These are phyloP conservation scores for Leptinotarsa tumamoca DNA, from an alignment of 2,888 invertebrate genomes.

Conservation along the genomic window DNA sequence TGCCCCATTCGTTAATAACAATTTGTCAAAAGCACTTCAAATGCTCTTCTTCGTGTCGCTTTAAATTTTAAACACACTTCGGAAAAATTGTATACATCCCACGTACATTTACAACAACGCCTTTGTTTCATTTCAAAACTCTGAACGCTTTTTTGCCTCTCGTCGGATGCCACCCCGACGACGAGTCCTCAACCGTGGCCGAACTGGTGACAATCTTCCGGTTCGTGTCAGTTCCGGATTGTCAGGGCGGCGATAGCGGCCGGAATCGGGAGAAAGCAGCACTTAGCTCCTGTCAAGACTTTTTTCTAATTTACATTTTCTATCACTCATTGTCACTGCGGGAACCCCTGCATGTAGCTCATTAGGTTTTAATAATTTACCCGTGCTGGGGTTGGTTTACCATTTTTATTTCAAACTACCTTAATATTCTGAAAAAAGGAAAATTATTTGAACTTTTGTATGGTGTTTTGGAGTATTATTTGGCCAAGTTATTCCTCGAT, in stretches of 20 bases:
- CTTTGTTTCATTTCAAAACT: neutral
- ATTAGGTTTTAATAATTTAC: neutral
- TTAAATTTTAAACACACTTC: neutral
- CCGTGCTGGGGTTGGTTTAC: too few species aligned
- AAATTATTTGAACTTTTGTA: too few species aligned
- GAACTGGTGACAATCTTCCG: constrained; percentile 52
- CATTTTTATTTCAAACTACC: too few species aligned
- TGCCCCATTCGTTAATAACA: too few species aligned
- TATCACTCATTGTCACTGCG: constrained; percentile 52
- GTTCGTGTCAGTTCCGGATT: constrained; percentile 50
- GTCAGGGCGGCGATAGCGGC: constrained; percentile 51
- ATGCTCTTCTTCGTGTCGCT: too few species aligned
- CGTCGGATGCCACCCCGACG: constrained; percentile 6
- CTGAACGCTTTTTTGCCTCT: constrained; percentile 8
- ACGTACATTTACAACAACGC: neutral
- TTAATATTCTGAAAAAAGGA: too few species aligned
- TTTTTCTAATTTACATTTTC: constrained; percentile 60
- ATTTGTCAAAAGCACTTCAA: too few species aligned
- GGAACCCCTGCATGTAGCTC: neutral
- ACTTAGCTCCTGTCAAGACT: constrained; percentile 59
- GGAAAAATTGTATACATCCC: neutral
- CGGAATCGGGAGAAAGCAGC: constrained; percentile 54
- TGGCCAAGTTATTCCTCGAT: too few species aligned
- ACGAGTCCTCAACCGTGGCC: constrained; percentile 28
- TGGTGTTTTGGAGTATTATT: too few species aligned